phyloP scores from a whole-genome alignment of 2,113 vertebrate species.

The Panthera tigris region DNA sequence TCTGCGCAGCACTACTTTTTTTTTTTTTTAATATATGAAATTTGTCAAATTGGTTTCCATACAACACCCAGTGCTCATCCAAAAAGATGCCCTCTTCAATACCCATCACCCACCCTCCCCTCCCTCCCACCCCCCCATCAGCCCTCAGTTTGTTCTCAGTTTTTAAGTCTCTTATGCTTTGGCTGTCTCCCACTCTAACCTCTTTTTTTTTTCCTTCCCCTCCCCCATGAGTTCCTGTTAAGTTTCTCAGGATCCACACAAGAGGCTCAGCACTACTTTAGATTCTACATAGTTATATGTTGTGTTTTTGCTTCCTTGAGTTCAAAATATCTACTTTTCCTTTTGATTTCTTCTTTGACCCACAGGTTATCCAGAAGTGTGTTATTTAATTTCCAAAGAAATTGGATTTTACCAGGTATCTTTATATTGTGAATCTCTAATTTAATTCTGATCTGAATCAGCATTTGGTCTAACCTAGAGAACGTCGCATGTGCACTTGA shows the following conservation, averaged over 20 bases:
- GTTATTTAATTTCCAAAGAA: constrained; percentile 23
- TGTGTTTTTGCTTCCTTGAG: background rate
- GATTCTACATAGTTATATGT: background rate
- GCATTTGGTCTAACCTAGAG: background rate
- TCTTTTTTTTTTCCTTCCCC: too few species aligned
- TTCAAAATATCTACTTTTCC: background rate
- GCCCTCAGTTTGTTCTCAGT: too few species aligned
- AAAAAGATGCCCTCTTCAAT: too few species aligned
- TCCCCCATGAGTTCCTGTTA: too few species aligned
- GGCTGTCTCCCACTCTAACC: too few species aligned
- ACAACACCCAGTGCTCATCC: too few species aligned
- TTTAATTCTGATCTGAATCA: background rate
- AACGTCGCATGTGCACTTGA: background rate
- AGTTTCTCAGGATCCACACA: too few species aligned
- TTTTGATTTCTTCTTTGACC: constrained; percentile 27
- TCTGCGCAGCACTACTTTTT: background rate
- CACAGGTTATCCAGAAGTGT: background rate
- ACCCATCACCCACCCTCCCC: too few species aligned
- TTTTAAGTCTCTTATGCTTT: too few species aligned
- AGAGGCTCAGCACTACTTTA: background rate
- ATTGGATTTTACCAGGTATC: background rate
- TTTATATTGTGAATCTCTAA: background rate
- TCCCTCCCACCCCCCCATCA: too few species aligned
- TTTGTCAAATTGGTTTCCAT: too few species aligned
- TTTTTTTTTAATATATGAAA: too few species aligned